A percentile compares a stretch with the other conserved stretches of the same genome.
These are phyloP conservation scores for Paedocypris sp. DNA, from an alignment of 2,113 vertebrate species.

Conservation along the genomic window DNA sequence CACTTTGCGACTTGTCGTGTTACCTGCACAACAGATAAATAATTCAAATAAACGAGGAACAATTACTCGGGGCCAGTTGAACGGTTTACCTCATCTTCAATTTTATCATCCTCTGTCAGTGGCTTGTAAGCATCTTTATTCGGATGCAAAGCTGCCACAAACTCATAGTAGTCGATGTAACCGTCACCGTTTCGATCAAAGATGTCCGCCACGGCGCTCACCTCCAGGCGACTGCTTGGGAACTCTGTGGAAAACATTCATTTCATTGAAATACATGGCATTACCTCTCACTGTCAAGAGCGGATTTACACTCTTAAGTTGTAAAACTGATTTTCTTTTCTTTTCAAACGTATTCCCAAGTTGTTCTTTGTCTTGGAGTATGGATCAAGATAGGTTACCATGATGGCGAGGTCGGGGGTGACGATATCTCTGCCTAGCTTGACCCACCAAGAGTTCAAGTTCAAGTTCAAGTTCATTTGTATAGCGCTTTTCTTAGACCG, in stretches of 20 bases:
- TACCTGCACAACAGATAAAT: slow-evolving; percentile 67
- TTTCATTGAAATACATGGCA: no score
- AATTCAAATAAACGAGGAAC: background rate
- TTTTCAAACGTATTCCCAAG: no score
- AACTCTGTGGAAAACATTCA: slow-evolving; percentile 78
- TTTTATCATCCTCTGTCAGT: slow-evolving; percentile 94
- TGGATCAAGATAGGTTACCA: no score
- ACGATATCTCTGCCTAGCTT: no score
- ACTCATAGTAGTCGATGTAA: slow-evolving; percentile 98
- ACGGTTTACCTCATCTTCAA: slow-evolving; percentile 85
- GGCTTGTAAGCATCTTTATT: slow-evolving; percentile 98
- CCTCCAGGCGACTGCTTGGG: slow-evolving; percentile 90
- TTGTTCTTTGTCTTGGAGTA: no score
- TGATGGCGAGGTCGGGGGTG: no score
- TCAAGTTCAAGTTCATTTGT: no score
- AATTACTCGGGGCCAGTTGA: background rate
- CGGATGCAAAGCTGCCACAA: slow-evolving; percentile 94
- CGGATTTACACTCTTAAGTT: no score
- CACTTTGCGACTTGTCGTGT: slow-evolving; percentile 97
- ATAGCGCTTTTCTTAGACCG: no score
- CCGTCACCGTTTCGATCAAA: slow-evolving; percentile 95
- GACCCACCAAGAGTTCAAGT: no score
- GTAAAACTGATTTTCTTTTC: no score
- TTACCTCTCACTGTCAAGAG: no score
- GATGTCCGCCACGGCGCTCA: slow-evolving; percentile 98